Base-by-base conservation (phyloP, 2,888 invertebrate species). In the Pemphredon lugubris region DNA sequence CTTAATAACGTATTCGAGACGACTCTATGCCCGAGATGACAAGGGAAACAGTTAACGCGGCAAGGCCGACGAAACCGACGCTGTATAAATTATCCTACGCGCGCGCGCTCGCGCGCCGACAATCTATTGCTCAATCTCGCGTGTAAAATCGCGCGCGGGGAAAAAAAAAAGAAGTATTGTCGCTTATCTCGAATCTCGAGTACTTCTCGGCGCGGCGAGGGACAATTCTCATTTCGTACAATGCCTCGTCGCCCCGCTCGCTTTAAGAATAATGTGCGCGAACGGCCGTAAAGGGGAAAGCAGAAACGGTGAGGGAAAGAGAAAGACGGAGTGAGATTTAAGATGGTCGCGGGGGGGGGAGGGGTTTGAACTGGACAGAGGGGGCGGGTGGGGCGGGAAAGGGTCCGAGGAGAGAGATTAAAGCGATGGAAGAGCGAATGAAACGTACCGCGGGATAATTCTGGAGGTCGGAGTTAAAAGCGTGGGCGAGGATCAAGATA, bases 401-500 rank as follows among this genome's bases (percentile, higher is more conserved):
- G 26, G n/a, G n/a, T n/a, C n/a, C n/a, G n/a, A 14, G 30, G 4
- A 13, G 26, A 5, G 20, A 0, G 32, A 18, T 6, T 20, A 70
- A 70, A 20, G 58, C 7, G n/a, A 16, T 37, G 44, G 50, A 32
- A 50, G 37, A 48, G 64, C 45, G 64, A 60, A 40, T 39, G 34
- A 73, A 70, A 70, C 68, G 60, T 60, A 75, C 54, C 63, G 65
- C 65, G 34, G 54, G 63, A 75, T 77, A 72, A 77, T 79, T 77
- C 79, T 64, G 50, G 61, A 65, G 70, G 78, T 77, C 73, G 66
- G 65, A 73, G 68, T 72, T 66, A 66, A 77, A 73, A 68, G 70
- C 75, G 79, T 79, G 68, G 79, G 81, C 61, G 79, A 65, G 48
- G 58, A 77, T 75, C 73, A 58, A 79, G 66, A 75, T 81, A 77